Evolutionary conservation across 2,888 invertebrate genomes (phyloP), one percentile per base, ranked within the genome.

Genomic region (Euplexia lucipara): DNA sequence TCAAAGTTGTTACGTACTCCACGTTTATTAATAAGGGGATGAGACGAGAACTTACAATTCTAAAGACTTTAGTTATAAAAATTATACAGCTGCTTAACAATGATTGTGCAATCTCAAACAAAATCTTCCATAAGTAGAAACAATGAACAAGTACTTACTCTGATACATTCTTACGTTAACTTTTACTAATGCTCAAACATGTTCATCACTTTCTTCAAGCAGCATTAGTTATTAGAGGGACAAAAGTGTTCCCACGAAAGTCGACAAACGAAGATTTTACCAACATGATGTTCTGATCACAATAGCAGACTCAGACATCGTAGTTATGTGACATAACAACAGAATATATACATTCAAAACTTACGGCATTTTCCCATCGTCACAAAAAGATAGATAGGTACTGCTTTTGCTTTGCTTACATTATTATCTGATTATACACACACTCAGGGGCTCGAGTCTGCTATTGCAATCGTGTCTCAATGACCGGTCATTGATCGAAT

Each of bases 241-340:
- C 39, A 65, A 65, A 39, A 67, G 26, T 56, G 14, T 64, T 73
- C 70, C 45, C 72, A 75, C 70, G 70, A 73, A 64, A 59, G 54
- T 75, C 75, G 39, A 58, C 72, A 75, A 75, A 64, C 32, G 47
- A 26, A 49, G 49, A 70, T 51, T 48, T 60, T 51, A 54, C 26
- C 12, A 56, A 58, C 54, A 39, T 34, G 53, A 49, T 59, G 42
- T 51, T 51, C 20, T 39, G 41, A 45, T 63, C 56, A 63, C 48
- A 68, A 68, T 61, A 16, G 51, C 26, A 41, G 22, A 34, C 39
- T 42, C 32, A 42, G 8, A 14, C 52, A 35, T 61, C 42, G 37
- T 14, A 34, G 16, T 26, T 8, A 34, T 30, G 20, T 51, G 53
- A 70, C 37, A 42, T 64, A 64, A 71, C 71, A 44, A 14, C 1